Evolutionary conservation across 2,797 vertebrate species (phyloP).

Genomic region (Hipposideros larvatus): DNA sequence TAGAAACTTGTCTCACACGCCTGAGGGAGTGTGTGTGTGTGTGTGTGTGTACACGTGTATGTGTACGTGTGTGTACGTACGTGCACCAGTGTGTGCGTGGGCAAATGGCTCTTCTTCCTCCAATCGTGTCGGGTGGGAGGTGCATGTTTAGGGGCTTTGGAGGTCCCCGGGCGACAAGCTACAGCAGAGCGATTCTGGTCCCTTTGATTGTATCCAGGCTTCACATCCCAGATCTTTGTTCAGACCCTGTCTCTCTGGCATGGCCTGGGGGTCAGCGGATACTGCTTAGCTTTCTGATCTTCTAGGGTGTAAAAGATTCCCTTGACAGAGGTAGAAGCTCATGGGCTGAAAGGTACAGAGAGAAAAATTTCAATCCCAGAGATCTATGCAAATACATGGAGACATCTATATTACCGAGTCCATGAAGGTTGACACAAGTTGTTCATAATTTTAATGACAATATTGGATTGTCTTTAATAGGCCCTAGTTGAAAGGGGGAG

Average conservation of each 20-base stretch:
- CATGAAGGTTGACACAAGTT: slow-evolving; percentile 26
- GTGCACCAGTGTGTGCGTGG: background rate
- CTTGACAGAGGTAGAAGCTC: background rate
- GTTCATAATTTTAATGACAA: slow-evolving; percentile 44
- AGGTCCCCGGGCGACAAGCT: background rate
- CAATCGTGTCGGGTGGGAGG: background rate
- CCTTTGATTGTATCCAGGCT: slow-evolving; percentile 51
- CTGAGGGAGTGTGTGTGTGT: background rate
- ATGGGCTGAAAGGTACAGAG: background rate
- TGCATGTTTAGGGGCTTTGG: background rate
- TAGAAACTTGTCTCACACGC: background rate
- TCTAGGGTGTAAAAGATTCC: background rate
- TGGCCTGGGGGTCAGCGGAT: slow-evolving; percentile 22
- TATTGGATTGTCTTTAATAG: slow-evolving; percentile 19
- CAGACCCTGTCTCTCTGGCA: slow-evolving; percentile 45
- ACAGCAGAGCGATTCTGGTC: background rate
- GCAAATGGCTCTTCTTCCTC: background rate
- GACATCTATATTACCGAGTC: background rate
- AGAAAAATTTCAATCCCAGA: slow-evolving; percentile 29
- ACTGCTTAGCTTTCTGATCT: slow-evolving; percentile 61
- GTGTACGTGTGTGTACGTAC: accelerated
- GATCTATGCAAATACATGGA: background rate
- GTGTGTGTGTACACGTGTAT: background rate
- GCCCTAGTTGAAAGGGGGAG: background rate
- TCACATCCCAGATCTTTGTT: slow-evolving; percentile 51